A percentile compares a stretch with the other conserved stretches of the same genome.
Evolutionary conservation across 2,888 invertebrate species (phyloP).

Genomic region (Xestia xanthographa): DNA sequence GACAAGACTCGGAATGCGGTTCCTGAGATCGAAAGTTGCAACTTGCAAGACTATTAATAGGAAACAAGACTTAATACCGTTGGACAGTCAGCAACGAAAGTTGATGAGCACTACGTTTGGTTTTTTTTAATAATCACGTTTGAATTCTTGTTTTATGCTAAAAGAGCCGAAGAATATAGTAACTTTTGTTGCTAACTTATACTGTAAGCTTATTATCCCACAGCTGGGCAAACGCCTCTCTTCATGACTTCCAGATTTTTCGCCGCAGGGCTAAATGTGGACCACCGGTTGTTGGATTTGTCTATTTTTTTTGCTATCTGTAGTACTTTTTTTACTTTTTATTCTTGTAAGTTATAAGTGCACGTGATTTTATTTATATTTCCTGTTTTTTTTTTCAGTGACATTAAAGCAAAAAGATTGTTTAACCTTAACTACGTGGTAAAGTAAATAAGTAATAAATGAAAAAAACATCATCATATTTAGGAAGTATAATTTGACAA

Average conservation of each 20-base stretch:
- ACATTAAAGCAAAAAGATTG: conserved; percentile 47
- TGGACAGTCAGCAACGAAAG: conserved; percentile 19
- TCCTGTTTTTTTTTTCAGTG: conserved; percentile 52
- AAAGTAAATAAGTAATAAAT: too few relatives aligned
- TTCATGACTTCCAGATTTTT: background rate
- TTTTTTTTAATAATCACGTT: background rate
- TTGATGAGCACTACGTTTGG: background rate
- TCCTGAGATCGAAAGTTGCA: conserved; percentile 75
- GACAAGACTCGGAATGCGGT: conserved; percentile 62
- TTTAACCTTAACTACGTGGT: conserved; percentile 1
- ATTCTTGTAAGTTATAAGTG: conserved; percentile 26
- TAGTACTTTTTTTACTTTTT: conserved; percentile 41
- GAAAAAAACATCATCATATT: too few relatives aligned
- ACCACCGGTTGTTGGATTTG: background rate
- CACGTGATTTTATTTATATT: conserved; percentile 50
- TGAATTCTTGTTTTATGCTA: background rate
- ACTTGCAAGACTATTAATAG: conserved; percentile 71
- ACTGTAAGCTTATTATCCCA: background rate
- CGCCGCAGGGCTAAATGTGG: background rate
- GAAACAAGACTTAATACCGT: conserved; percentile 58
- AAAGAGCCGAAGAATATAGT: background rate
- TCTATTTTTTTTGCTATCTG: conserved; percentile 5
- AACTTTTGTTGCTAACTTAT: background rate
- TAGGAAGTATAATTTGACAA: too few relatives aligned
- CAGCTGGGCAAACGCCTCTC: background rate